Base-by-base conservation (phyloP, 2,113 vertebrate species). In the Chaetodon trifascialis region DNA sequence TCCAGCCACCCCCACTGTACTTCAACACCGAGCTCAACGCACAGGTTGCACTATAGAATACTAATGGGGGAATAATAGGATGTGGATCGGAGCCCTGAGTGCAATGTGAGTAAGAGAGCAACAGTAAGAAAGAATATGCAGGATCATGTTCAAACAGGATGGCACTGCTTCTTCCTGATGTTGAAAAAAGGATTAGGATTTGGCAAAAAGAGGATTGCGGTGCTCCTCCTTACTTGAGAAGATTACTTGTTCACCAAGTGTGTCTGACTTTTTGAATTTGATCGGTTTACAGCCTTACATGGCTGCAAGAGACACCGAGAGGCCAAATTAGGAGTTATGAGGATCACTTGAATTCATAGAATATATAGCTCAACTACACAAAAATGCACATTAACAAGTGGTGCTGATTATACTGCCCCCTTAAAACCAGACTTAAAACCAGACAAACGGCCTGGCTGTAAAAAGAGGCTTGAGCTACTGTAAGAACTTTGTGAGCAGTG, bases 141-240 rank as follows among this genome's bases (percentile, higher is more conserved):
- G n/a, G 23, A 58, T 73, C 40, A 11, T 79, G 76, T 67, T 76
- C 23, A 40, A 40, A 68, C 60, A 71, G 66, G 69, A 79, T 1
- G 30, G 15, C 66, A 15, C 17, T 0, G 7, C 72, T 51, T 9
- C 54, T 44, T 84, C 78, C 76, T 73, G 62, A 79, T 84, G 67
- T 25, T 64, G 46, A 36, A 54, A 54, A 85, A 87, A 59, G 84
- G 81, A 90, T 90, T 85, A 87, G 69, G 74, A 84, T 85, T 88
- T 83, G 62, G 47, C 51, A 82, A 80, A 88, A 84, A 90, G 75
- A 86, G 80, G 83, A 89, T 76, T 79, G 25, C 67, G n/a, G 56
- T 10, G 66, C 58, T 73, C 66, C 79, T 85, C 70, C 87, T 79
- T 15, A n/a, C 71, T 76, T 21, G 2, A 86, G 70, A 5, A 85